Percentiles rank a stretch among this genome's conserved stretches.
phyloP scores from a whole-genome alignment of 2,797 vertebrate species.

The Coccyzus lansbergi region DNA sequence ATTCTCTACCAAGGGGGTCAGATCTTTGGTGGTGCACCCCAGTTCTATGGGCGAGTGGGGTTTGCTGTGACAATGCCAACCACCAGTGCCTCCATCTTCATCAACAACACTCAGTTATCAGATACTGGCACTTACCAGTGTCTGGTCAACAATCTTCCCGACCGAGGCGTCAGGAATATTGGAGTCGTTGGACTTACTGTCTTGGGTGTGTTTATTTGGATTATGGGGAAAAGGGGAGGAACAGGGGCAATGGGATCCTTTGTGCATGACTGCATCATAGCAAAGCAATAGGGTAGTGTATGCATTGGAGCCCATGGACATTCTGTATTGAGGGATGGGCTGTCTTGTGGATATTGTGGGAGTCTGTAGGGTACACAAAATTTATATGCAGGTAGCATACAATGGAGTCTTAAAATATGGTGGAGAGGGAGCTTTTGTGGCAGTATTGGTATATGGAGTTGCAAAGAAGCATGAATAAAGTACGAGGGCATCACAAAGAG shows the following conservation, averaged over 20 bases:
- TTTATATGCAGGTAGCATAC: neutral
- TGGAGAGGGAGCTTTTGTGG: neutral
- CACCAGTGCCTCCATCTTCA: slow-evolving; percentile 99
- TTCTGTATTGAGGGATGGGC: neutral
- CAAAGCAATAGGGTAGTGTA: neutral
- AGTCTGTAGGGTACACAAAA: neutral
- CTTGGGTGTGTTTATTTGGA: slow-evolving; percentile 82
- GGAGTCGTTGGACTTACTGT: slow-evolving; percentile 97
- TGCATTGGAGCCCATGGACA: neutral
- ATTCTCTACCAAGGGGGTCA: slow-evolving; percentile 98
- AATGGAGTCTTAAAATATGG: neutral
- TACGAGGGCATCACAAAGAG: neutral
- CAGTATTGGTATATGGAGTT: neutral
- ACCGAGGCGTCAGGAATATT: slow-evolving; percentile 93
- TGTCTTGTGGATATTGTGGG: neutral
- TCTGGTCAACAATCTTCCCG: slow-evolving; percentile 98
- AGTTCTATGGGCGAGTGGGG: slow-evolving; percentile 92
- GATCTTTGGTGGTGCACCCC: slow-evolving; percentile 92
- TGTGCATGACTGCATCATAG: neutral
- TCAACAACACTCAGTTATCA: slow-evolving; percentile 97
- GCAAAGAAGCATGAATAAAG: neutral
- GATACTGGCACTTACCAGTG: slow-evolving; percentile 99
- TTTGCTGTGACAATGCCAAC: slow-evolving; percentile 96
- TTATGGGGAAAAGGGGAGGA: neutral
- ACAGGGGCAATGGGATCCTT: neutral